A percentile compares a stretch with the other conserved stretches of the same genome.
Conservation (phyloP, 1,140 invertebrate species). For the Yoshiicerus persimilis region DNA sequence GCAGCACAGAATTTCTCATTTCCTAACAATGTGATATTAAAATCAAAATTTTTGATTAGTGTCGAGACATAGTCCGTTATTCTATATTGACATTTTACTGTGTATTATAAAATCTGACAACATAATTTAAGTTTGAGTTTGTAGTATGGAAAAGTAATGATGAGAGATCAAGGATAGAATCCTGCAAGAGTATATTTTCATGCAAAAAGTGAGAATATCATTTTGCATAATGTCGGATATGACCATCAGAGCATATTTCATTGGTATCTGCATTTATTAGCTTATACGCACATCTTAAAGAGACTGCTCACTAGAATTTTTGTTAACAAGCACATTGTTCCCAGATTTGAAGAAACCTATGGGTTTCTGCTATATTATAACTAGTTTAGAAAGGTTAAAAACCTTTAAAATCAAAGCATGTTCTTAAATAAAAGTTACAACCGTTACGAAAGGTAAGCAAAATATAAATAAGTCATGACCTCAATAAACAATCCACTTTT, state of each 20-base stretch:
- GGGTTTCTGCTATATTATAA: neutral
- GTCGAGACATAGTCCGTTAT: neutral
- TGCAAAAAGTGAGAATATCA: neutral
- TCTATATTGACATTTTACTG: neutral
- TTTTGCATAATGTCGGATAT: neutral
- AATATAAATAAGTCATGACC: slow-evolving; percentile 23
- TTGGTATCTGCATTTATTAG: too few relatives aligned
- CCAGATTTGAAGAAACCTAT: neutral
- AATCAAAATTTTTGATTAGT: neutral
- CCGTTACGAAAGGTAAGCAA: slow-evolving; percentile 18
- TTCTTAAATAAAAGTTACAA: slow-evolving; percentile 19
- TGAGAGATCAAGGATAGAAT: neutral
- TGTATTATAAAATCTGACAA: neutral
- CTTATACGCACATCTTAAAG: neutral
- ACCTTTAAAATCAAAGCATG: neutral
- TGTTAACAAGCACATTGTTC: neutral
- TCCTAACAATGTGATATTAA: too few relatives aligned
- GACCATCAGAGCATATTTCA: neutral
- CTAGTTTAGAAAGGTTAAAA: neutral
- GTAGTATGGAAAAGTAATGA: neutral
- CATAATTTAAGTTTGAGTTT: neutral
- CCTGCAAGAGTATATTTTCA: neutral
- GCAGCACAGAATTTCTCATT: too few relatives aligned
- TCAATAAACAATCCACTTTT: slow-evolving; percentile 23
- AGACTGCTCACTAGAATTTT: neutral